phyloP scores from a whole-genome alignment of 1,140 invertebrate genomes.

The Ceratina japonica region DNA sequence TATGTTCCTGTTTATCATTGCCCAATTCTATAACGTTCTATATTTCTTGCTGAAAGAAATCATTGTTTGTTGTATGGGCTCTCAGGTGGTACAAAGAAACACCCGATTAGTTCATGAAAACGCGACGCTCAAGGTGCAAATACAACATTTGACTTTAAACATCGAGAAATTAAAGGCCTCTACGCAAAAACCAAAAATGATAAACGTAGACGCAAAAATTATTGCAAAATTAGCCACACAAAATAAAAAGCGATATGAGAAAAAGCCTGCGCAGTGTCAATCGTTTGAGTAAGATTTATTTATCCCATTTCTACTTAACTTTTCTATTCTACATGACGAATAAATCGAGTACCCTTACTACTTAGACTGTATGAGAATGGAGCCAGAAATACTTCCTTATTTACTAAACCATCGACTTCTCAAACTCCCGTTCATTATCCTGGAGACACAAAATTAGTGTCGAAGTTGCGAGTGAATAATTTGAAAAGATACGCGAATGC shows the following conservation, averaged over 20 bases:
- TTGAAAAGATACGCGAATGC: neutral
- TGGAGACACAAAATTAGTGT: conserved; percentile 4
- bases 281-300: neutral
- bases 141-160: conserved; percentile 60
- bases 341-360: neutral
- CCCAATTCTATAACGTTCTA: neutral
- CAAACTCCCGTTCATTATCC: neutral
- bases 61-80: neutral
- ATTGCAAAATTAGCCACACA: conserved; percentile 50
- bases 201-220: conserved; percentile 60
- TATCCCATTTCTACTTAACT: neutral
- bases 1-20: too few species aligned
- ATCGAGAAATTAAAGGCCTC: conserved; percentile 61
- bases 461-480: conserved; percentile 12
- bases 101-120: conserved; percentile 67
- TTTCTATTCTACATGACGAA: neutral
- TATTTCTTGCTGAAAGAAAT: neutral
- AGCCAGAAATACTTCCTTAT: neutral
- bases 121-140: conserved; percentile 59
- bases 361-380: conserved; percentile 20
- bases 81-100: conserved; percentile 66
- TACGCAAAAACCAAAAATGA: conserved; percentile 56
- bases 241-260: conserved; percentile 21
- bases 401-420: conserved; percentile 16
- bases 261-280: neutral